phyloP scores from a whole-genome alignment of 2,888 invertebrate genomes.

The Teleiodes luculella region DNA sequence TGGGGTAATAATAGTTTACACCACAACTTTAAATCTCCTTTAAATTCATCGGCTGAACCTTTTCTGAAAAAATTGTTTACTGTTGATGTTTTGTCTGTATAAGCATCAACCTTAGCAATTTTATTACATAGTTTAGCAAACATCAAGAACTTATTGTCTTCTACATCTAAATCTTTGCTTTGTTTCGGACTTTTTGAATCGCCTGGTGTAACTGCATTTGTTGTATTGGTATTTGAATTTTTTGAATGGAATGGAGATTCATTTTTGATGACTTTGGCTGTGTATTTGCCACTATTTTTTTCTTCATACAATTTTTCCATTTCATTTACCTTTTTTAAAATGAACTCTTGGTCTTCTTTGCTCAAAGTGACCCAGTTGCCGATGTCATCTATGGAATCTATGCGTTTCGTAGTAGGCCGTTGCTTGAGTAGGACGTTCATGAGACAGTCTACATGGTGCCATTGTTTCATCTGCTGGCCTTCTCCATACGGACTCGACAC shows the following conservation, averaged over 20 bases:
- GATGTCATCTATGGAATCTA: conserved; percentile 87
- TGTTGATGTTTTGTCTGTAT: conserved; percentile 88
- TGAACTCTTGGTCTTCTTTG: conserved; percentile 82
- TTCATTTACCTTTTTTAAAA: conserved; percentile 82
- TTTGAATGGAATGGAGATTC: conserved; percentile 32
- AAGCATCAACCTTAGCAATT: conserved; percentile 87
- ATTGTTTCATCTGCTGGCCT: conserved; percentile 88
- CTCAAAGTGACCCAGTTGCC: conserved; percentile 85
- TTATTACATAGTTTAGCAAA: conserved; percentile 88
- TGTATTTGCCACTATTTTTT: conserved; percentile 71
- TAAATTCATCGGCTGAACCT: conserved; percentile 81
- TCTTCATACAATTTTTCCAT: conserved; percentile 75
- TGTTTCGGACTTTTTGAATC: conserved; percentile 23
- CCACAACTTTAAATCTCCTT: conserved; percentile 89
- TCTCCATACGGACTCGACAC: conserved; percentile 87
- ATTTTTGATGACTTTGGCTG: conserved; percentile 59
- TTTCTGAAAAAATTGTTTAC: conserved; percentile 83
- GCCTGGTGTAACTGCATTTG: conserved; percentile 15
- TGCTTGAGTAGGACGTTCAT: conserved; percentile 89
- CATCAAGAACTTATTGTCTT: conserved; percentile 86
- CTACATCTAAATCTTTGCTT: conserved; percentile 34
- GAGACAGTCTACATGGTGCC: conserved; percentile 89
- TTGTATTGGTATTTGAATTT: conserved; percentile 16
- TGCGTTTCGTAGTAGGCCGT: conserved; percentile 87
- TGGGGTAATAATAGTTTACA: conserved; percentile 90